These are phyloP conservation scores for Cettia cetti DNA, from an alignment of 2,113 vertebrate genomes.

Conservation along the genomic window DNA sequence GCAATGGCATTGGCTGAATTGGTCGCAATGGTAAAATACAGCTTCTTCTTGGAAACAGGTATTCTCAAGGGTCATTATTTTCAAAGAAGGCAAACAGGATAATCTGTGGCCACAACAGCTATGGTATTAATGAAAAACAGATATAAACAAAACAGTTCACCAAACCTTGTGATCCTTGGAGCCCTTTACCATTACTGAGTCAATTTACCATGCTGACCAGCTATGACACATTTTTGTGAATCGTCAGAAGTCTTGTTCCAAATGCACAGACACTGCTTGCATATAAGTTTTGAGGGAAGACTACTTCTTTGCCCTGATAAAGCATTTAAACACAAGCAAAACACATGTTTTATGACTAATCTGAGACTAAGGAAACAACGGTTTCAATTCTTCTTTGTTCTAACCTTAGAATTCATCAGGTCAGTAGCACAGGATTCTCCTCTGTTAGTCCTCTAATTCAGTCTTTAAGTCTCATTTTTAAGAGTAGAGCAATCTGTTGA, in stretches of 20 bases:
- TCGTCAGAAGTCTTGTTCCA: background rate
- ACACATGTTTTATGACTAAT: background rate
- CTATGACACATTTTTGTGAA: background rate
- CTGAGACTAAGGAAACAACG: background rate
- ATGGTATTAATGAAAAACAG: background rate
- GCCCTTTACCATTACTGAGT: background rate
- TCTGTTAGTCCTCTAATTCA: background rate
- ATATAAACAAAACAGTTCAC: background rate
- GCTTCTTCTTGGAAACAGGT: background rate
- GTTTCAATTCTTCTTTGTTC: conserved; percentile 1
- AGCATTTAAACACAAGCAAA: background rate
- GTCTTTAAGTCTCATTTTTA: background rate
- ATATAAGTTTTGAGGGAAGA: background rate
- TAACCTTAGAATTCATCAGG: background rate
- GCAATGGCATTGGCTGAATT: background rate
- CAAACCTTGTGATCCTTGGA: background rate
- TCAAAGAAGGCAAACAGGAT: background rate
- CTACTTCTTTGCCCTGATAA: background rate
- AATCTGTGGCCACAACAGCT: background rate
- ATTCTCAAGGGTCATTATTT: background rate
- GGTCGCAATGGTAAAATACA: background rate
- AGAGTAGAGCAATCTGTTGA: background rate
- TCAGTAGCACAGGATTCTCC: background rate
- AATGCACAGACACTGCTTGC: background rate
- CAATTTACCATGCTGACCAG: background rate